Evolutionary conservation across 2,113 vertebrate species (phyloP).

Genomic region (Rhabdornis inornatus): DNA sequence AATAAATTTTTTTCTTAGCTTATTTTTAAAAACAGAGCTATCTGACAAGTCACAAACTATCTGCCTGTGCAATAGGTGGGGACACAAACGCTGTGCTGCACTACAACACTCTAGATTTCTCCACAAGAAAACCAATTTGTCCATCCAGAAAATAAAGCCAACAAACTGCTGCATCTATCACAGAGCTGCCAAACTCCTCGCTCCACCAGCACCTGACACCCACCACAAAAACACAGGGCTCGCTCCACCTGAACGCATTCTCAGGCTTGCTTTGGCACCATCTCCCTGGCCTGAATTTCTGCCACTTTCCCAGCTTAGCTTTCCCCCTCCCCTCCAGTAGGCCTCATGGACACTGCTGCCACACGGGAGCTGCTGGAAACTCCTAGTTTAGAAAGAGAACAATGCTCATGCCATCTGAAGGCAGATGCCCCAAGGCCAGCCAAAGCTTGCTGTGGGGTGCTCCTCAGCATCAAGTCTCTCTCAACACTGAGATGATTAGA

Average conservation of each 20-base stretch:
- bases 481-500: neutral
- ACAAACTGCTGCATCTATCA: neutral
- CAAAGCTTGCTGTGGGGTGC: neutral
- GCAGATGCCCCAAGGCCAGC: neutral
- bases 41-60: neutral
- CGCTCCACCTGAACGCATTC: neutral
- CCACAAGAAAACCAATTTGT: neutral
- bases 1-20: neutral
- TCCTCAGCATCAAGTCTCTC: neutral
- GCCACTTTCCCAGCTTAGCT: neutral
- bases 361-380: neutral
- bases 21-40: neutral
- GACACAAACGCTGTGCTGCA: fast-evolving
- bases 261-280: neutral
- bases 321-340: neutral
- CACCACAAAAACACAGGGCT: neutral
- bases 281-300: neutral
- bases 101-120: neutral
- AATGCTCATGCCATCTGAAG: neutral
- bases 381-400: neutral
- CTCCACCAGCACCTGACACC: neutral
- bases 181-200: neutral
- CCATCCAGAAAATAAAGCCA: neutral
- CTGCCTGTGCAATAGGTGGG: neutral
- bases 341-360: neutral